Percentiles rank a stretch among this genome's conserved stretches.
Evolutionary conservation across 2,113 vertebrate genomes (phyloP).

Genomic region (Etheostoma spectabile): DNA sequence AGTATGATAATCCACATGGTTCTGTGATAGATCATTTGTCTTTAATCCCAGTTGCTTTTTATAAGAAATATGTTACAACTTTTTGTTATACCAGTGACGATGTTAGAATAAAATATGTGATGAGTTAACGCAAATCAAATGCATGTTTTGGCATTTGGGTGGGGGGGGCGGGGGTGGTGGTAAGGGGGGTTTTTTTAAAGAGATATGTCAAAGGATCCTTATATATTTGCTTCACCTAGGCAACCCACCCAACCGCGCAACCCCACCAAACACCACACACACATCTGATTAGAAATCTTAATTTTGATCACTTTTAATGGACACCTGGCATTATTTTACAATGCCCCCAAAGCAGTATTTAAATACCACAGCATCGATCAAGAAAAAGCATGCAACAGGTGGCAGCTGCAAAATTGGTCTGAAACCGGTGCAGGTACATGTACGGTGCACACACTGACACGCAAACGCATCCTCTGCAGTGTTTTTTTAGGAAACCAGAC

Average conservation of each 20-base stretch:
- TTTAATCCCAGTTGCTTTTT: neutral
- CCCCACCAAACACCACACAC: neutral
- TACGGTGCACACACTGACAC: too few species aligned
- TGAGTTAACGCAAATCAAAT: neutral
- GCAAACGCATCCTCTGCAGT: neutral
- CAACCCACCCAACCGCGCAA: neutral
- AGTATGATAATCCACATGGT: neutral
- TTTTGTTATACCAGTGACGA: too few species aligned
- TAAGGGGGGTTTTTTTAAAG: too few species aligned
- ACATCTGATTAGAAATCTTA: neutral
- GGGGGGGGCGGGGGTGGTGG: too few species aligned
- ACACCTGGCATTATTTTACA: neutral
- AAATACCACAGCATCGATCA: neutral
- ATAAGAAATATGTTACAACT: too few species aligned
- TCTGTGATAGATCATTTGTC: neutral
- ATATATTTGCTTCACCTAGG: neutral
- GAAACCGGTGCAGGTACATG: too few species aligned
- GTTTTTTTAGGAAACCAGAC: neutral
- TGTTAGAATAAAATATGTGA: too few species aligned
- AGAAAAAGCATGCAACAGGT: neutral
- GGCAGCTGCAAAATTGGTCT: neutral
- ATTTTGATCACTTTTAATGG: neutral
- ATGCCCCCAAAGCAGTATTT: too few species aligned
- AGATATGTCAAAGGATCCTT: too few species aligned
- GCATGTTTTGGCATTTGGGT: neutral